phyloP scores from a whole-genome alignment of 2,888 invertebrate genomes.

The Drosophila paramelanica region DNA sequence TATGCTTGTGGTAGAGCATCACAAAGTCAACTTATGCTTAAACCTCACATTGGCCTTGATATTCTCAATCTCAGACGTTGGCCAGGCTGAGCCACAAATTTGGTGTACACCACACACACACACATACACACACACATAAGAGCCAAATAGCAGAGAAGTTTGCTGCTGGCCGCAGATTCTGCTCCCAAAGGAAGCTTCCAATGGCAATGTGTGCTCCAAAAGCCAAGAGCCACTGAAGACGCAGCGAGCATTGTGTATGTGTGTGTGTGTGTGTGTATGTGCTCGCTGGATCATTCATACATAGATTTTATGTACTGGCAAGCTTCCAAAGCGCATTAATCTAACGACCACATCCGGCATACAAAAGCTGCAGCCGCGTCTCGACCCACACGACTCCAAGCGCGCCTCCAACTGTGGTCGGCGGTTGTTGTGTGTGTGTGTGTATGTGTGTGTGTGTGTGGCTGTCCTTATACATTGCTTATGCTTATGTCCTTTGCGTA shows the following conservation, averaged over 20 bases:
- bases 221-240: conserved; percentile 23
- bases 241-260: conserved; percentile 11
- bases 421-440: background rate
- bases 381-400: conserved; percentile 19
- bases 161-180: conserved; percentile 24
- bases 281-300: conserved; percentile 53
- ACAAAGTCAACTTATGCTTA: conserved; percentile 1
- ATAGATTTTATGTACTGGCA: conserved; percentile 79
- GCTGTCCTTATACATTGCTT: conserved; percentile 74
- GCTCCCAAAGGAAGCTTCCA: conserved; percentile 20
- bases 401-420: conserved; percentile 17
- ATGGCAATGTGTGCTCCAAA: conserved; percentile 22
- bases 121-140: background rate
- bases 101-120: conserved; percentile 6
- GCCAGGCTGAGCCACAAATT: conserved; percentile 7
- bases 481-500: conserved; percentile 80
- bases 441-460: conserved; percentile 26
- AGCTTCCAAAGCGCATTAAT: conserved; percentile 79
- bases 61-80: conserved; percentile 27
- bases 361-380: conserved; percentile 56
- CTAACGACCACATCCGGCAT: conserved; percentile 78
- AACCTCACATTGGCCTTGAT: conserved; percentile 48
- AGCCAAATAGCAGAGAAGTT: conserved; percentile 9
- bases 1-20: background rate
- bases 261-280: conserved; percentile 6